Percentiles rank a stretch among this genome's conserved stretches.
Conservation (phyloP, 2,797 vertebrate species). For the Anniella stebbinsi region DNA sequence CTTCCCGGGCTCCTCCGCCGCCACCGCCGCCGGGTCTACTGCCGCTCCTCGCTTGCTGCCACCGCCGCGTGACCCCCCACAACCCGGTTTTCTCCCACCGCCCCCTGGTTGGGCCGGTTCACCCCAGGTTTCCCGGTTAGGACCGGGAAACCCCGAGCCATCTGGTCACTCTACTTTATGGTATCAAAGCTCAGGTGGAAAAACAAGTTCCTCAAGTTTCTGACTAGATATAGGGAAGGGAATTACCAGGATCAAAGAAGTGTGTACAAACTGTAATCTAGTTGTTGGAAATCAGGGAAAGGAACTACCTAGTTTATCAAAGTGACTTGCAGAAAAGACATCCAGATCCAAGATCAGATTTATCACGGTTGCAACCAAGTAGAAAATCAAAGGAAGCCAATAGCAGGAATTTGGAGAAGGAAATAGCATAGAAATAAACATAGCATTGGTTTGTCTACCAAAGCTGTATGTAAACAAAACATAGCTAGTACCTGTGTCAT, state of each 20-base stretch:
- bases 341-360: neutral
- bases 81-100: too few species aligned
- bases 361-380: neutral
- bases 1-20: too few species aligned
- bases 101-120: too few species aligned
- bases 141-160: too few species aligned
- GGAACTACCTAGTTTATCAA: neutral
- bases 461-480: neutral
- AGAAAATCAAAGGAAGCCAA: neutral
- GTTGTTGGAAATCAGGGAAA: neutral
- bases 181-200: neutral
- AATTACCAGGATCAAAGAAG: neutral
- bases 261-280: neutral
- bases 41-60: too few species aligned
- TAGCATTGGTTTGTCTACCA: neutral
- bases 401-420: neutral
- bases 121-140: too few species aligned
- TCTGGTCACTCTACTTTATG: too few species aligned
- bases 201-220: neutral
- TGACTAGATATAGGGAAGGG: neutral
- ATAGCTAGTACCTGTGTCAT: neutral
- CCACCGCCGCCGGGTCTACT: too few species aligned
- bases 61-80: too few species aligned
- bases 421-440: neutral
- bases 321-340: neutral